Conservation (phyloP, 92 coral and sea anemone genomes). For the Meandrina meandrites region DNA sequence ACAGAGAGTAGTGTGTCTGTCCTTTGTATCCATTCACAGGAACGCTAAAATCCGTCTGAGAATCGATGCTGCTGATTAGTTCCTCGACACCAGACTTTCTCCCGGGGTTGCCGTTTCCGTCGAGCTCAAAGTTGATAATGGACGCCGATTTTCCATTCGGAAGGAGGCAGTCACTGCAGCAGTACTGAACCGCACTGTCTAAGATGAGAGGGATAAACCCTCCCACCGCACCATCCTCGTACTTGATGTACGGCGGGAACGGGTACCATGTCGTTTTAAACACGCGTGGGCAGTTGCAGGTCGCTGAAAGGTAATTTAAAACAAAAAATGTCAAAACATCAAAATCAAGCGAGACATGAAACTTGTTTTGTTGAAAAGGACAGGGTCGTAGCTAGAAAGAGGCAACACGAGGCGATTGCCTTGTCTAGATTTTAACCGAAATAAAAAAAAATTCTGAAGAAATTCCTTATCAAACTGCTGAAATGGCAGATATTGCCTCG, state of each 20-base stretch:
- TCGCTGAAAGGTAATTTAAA: constrained; percentile 50
- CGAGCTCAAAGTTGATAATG: constrained; percentile 39
- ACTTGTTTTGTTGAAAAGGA: too few relatives aligned
- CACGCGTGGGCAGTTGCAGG: constrained; percentile 78
- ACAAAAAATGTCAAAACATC: background rate
- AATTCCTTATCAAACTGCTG: too few relatives aligned
- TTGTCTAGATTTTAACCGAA: too few relatives aligned
- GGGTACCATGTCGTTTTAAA: constrained; percentile 72
- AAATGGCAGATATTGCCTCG: too few relatives aligned
- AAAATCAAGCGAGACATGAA: too few relatives aligned
- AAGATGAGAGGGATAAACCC: constrained; percentile 82
- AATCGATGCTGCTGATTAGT: constrained; percentile 31
- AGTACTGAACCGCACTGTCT: constrained; percentile 54
- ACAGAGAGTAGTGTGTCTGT: constrained; percentile 60
- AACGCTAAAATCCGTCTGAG: constrained; percentile 65
- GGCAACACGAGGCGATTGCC: too few relatives aligned
- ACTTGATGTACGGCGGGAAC: constrained; percentile 70
- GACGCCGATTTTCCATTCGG: constrained; percentile 67
- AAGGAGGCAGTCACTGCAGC: constrained; percentile 74
- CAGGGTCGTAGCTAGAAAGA: too few relatives aligned
- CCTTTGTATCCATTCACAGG: constrained; percentile 78
- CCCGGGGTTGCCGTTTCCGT: constrained; percentile 43
- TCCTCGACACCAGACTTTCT: constrained; percentile 40
- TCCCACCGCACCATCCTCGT: constrained; percentile 45
- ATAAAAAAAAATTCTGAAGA: too few relatives aligned